Evolutionary conservation across 2,113 vertebrate species (phyloP).

Genomic region (Xenopus borealis): DNA sequence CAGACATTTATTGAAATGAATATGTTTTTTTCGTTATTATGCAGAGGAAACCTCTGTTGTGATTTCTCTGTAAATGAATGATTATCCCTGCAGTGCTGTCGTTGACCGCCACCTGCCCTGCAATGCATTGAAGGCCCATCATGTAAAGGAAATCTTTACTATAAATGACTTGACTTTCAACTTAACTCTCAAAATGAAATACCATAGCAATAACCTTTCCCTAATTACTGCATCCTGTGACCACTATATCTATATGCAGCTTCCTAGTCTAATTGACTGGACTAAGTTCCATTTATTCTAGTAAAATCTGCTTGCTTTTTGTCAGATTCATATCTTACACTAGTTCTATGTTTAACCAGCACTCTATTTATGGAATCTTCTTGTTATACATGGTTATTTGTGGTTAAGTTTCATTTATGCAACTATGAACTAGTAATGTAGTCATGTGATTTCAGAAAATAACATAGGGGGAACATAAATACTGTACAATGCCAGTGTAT

Average conservation of each 20-base stretch:
- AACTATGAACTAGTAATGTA: too few relatives aligned
- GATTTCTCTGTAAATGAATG: background rate
- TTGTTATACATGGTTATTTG: background rate
- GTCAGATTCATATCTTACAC: too few relatives aligned
- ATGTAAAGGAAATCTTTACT: background rate
- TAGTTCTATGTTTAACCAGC: too few relatives aligned
- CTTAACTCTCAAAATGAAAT: background rate
- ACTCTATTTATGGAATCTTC: background rate
- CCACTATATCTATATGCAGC: background rate
- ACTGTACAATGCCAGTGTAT: too few relatives aligned
- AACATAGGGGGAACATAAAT: too few relatives aligned
- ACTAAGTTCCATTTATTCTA: background rate
- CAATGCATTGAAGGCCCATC: background rate
- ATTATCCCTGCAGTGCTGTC: background rate
- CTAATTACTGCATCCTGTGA: background rate
- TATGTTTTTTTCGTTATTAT: background rate
- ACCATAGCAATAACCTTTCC: background rate
- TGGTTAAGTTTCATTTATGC: background rate
- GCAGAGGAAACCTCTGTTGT: background rate
- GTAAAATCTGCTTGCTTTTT: background rate
- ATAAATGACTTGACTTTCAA: background rate
- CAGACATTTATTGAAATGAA: too few relatives aligned
- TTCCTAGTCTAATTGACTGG: background rate
- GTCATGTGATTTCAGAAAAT: too few relatives aligned
- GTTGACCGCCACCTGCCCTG: background rate